Percentiles rank a stretch among this genome's conserved stretches.
Conservation (phyloP, 2,797 vertebrate genomes). For the Eurystomus glaucurus region DNA sequence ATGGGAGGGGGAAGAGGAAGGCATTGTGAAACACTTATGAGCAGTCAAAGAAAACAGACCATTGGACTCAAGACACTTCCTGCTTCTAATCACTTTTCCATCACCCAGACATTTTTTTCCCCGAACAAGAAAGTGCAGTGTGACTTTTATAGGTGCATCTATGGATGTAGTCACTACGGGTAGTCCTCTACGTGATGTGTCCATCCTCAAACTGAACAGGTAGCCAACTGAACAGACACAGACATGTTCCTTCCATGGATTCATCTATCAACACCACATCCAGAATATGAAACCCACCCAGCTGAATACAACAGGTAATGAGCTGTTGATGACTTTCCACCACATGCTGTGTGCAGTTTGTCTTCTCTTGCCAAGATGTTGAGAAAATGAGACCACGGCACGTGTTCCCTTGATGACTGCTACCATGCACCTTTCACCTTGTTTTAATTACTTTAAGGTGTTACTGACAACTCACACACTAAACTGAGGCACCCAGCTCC, state of each 20-base stretch:
- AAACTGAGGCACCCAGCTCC: not conserved
- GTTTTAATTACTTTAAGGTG: not conserved
- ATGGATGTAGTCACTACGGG: not conserved
- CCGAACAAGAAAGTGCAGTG: not conserved
- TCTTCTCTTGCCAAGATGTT: not conserved
- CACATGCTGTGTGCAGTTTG: not conserved
- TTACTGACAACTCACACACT: not conserved
- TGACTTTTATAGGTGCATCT: not conserved
- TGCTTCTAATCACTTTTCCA: slow-evolving; percentile 52
- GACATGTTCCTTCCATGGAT: not conserved
- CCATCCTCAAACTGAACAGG: not conserved
- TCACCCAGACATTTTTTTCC: not conserved
- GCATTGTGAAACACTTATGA: slow-evolving; percentile 7
- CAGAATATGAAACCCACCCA: not conserved
- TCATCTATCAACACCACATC: not conserved
- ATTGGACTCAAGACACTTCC: slow-evolving; percentile 21
- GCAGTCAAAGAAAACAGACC: not conserved
- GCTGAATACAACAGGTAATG: not conserved
- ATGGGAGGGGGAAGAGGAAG: slow-evolving; percentile 1
- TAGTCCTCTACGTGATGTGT: not conserved
- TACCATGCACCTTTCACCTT: not conserved
- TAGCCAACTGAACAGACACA: not conserved
- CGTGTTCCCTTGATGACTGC: not conserved
- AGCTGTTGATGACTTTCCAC: not conserved
- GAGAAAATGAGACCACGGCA: not conserved